Evolutionary conservation across 1,140 invertebrate genomes (phyloP), one percentile per base, ranked within the genome.

Genomic region (Coboldia fuscipes): DNA sequence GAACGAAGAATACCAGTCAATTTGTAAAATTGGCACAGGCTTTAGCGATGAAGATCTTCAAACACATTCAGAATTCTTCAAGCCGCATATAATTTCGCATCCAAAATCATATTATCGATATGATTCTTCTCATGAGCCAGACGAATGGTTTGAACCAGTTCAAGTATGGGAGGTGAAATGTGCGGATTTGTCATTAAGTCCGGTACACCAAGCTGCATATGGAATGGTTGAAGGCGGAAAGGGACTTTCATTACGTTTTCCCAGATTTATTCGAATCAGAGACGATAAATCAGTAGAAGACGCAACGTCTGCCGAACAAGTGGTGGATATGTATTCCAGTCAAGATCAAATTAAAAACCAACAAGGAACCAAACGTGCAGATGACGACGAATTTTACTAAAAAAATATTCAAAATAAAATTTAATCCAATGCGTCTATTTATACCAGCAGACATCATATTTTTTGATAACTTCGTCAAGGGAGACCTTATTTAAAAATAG

Each of bases 101-200:
- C 71, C 86, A 0, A 83, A 79, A 49, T 65, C 73, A 0, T 98
- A 98, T 53, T 97, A 92, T 48, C 65, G 74, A 30, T 90, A 63
- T 48, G 85, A 93, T 51, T 43, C 54, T 3, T 61, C 62, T 19
- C 62, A 79, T 34, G 67, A 75, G 42, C 88, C 94, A 8, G 93
- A 98, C 62, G 81, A 79, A 48, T 98, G 94, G 93, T 92, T 98
- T 57, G 81, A 88, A 42, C 63, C 86, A 3, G 69, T 74, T 5
- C 72, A 84, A 56, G 85, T 99, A 10, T 97, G 93, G 92, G 96
- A 99, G 65, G 72, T 98, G 7, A 97, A 97, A 59, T 96, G 89
- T 57, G 96, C 94, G 1, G 96, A 99, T 67, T 66, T 99, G 16
- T 97, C 90, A 6, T 66, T 98, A 17, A 97, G 93, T 10, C 92